These are phyloP conservation scores for Ctenodactylus gundi DNA, from an alignment of 2,113 vertebrate genomes.

Conservation along the genomic window DNA sequence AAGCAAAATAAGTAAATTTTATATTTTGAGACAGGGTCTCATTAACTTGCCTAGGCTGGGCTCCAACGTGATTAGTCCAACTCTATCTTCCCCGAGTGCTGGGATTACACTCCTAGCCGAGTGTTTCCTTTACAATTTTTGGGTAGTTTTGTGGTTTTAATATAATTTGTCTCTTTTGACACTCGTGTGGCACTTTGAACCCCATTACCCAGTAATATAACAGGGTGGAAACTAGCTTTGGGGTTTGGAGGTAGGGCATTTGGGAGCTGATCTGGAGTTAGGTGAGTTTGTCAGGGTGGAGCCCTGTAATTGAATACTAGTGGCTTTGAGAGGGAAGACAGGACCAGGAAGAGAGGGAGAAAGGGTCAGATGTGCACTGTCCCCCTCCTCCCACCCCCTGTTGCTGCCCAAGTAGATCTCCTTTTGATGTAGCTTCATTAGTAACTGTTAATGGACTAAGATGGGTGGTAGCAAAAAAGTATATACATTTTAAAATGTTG, in stretches of 20 bases:
- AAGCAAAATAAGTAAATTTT: no score
- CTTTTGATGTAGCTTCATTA: neutral
- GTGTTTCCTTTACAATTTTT: neutral
- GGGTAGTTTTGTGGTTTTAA: neutral
- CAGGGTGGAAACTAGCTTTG: neutral
- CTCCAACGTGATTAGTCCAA: neutral
- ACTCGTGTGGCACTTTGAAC: neutral
- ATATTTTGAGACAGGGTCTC: neutral
- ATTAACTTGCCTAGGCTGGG: neutral
- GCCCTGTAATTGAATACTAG: neutral
- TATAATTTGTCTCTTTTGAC: neutral
- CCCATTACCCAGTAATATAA: neutral
- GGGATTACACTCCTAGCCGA: neutral
- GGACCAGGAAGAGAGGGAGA: neutral
- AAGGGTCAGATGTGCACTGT: neutral
- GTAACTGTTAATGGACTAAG: neutral
- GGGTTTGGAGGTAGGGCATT: neutral
- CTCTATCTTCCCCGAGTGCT: neutral
- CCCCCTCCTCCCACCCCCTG: no score
- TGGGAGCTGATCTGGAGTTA: neutral
- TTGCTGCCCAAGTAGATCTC: neutral
- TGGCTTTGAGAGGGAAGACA: neutral
- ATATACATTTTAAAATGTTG: slow-evolving; percentile 6
- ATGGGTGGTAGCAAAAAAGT: neutral
- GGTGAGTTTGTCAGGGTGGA: neutral